Base-by-base conservation (phyloP, 2,797 vertebrate species). In the Catharus ustulatus region DNA sequence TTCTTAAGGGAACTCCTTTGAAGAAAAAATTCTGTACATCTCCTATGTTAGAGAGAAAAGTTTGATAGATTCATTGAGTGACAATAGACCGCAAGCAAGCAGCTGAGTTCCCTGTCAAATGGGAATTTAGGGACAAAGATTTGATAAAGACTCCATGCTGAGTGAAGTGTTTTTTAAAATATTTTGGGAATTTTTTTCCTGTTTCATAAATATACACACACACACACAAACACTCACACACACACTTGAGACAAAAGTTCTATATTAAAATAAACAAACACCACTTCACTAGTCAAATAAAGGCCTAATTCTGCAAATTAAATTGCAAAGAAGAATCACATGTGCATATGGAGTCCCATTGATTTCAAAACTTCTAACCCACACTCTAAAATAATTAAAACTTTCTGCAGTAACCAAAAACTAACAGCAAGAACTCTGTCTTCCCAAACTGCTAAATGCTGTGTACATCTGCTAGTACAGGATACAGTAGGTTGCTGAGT, bases 401-500 rank as follows among this genome's bases (percentile, higher is more conserved):
- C 40, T 67, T 87, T 84, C 58, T 86, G 52, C 38, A 82, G 67
- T 48, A 84, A 85, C 67, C 21, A 52, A 52, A 88, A 84, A 10
- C 38, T 43, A 89, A 24, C 15, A 91, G 36, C 58, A 90, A 84
- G 64, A 74, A 80, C 22, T 36, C 55, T 58, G 22, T 62, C 46
- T 63, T 93, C 43, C 45, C 48, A 74, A 77, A 84, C 26, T 57
- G 12, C 59, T 67, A 29, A 54, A 30, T 16, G 52, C 34, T 52
- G 45, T 7, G 40, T n/a, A 72, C n/a, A 18, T 54, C 52, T 91
- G 36, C 69, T 80, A 51, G 49, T 13, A 64, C 29, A 80, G 68
- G 59, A 90, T 87, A 91, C 72, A 92, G 83, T 43, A 94, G 63
- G 72, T 76, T 94, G 66, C 76, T 68, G 79, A 95, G 46, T 88